Evolutionary conservation across 2,797 vertebrate species (phyloP), one percentile per base, ranked within the genome.

Genomic region (Girardinus metallicus): DNA sequence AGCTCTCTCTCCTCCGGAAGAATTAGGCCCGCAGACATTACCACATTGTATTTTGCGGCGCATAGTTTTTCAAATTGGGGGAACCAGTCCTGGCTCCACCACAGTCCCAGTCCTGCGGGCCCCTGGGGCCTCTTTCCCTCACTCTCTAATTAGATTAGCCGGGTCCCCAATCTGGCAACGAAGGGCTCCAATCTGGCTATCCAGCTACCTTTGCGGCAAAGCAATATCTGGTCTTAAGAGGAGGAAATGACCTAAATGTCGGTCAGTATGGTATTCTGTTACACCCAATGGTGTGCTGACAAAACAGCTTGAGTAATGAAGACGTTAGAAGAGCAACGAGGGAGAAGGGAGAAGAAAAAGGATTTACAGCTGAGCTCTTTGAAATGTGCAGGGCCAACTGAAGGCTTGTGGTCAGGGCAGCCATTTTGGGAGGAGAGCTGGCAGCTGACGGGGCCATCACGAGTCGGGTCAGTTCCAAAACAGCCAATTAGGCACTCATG

Each of bases 141-240:
- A 92, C 88, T 93, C 96, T 96, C 85, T 96, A 96, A 96, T 96
- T 96, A 96, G 93, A 96, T 96, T 95, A 95, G 84, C 91, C 80
- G 72, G 86, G 92, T 94, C 95, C 95, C 94, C 90, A 91, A 93
- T 94, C 93, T 92, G 91, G 92, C 90, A 93, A 93, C 89, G 74
- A 78, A 78, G 84, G 86, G 83, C 89, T 95, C 84, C 90, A 88
- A 89, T 93, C 94, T 94, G 94, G 94, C 95, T 94, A 91, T 75
- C 84, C 78, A 70, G 89, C 90, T 89, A 94, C 94, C 94, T 95
- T 95, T 88, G 85, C 83, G 88, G 91, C 85, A 9, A 87, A 79
- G 83, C 93, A 95, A 94, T 95, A 95, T 93, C 92, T 94, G 94
- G 87, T 95, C 93, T 94, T 88, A 84, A 91, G 87, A 84, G 88